Evolutionary conservation across 2,797 vertebrate species (phyloP).

Genomic region (Otus scops): DNA sequence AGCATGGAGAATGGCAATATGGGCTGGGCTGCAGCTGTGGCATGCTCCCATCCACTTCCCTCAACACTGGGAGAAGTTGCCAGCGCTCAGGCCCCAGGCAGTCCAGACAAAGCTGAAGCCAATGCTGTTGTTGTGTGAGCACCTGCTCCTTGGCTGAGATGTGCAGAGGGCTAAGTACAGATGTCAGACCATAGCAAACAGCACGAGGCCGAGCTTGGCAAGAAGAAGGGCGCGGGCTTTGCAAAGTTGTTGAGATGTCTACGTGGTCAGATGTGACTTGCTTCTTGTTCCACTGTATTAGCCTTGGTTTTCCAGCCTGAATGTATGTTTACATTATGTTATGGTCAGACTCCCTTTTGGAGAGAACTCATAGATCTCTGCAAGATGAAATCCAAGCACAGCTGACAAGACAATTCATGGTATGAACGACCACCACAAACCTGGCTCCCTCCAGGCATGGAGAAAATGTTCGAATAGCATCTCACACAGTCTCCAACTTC

Average conservation of each 20-base stretch:
- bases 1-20: background rate
- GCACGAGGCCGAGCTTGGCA: background rate
- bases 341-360: background rate
- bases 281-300: background rate
- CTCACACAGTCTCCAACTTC: background rate
- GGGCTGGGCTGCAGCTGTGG: background rate
- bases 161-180: background rate
- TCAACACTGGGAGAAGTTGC: rapidly evolving
- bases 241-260: background rate
- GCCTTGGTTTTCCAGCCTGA: background rate
- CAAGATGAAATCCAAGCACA: background rate
- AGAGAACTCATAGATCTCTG: background rate
- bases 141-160: background rate
- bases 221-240: background rate
- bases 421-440: background rate
- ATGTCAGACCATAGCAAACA: background rate
- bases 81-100: background rate
- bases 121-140: background rate
- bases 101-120: background rate
- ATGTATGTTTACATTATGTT: background rate
- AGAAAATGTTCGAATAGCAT: background rate
- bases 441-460: background rate
- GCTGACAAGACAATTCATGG: background rate
- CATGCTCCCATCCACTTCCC: background rate
- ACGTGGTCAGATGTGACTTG: background rate